Evolutionary conservation across 2,113 vertebrate species (phyloP), one percentile per base, ranked within the genome.

Genomic region (Hyperopisus bebe): DNA sequence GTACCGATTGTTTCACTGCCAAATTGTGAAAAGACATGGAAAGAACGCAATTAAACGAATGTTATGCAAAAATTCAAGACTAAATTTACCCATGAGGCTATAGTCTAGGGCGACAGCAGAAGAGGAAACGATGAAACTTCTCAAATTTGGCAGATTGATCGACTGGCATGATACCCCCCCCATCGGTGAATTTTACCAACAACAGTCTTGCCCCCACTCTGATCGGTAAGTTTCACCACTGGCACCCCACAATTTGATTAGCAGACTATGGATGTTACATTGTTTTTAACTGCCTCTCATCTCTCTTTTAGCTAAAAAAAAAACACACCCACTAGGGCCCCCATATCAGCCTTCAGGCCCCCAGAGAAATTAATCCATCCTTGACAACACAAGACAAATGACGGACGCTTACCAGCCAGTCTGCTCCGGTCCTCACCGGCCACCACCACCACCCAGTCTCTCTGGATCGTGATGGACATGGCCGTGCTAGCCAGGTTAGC

Each of bases 361-460:
- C 58, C n/a, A 70, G 62, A 70, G 27, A 70, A 70, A 27, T 70
- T 11, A 27, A 70, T 31, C 62, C n/a, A 27, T 70, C n/a, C 88
- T 21, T 21, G 58, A 47, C 80, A 39, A n/a, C 55, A 62, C 85
- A 84, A 93, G 86, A 15, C 15, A 27, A 2, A 15, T 55, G 50
- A 90, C 90, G 89, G 88, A 83, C 93, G 21, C 77, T 95, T 94
- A 99, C 98, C 98, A 98, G 98, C 98, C 92, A 99, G 92, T 92
- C 91, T 97, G 96, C 97, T 97, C 95, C 98, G 97, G 95, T 99
- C 97, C 91, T 97, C 97, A 90, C 98, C 98, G 0, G 98, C 98
- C 87, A 99, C 98, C 11, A 99, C 98, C 88, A 99, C 98, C 90
- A 99, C 97, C 98, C 98, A 99, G 90, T 99, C 98, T 93, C 98